Percentiles rank a stretch among this genome's conserved stretches.
These are phyloP conservation scores for Pardalotus punctatus DNA, from an alignment of 2,113 vertebrate genomes.

Conservation along the genomic window DNA sequence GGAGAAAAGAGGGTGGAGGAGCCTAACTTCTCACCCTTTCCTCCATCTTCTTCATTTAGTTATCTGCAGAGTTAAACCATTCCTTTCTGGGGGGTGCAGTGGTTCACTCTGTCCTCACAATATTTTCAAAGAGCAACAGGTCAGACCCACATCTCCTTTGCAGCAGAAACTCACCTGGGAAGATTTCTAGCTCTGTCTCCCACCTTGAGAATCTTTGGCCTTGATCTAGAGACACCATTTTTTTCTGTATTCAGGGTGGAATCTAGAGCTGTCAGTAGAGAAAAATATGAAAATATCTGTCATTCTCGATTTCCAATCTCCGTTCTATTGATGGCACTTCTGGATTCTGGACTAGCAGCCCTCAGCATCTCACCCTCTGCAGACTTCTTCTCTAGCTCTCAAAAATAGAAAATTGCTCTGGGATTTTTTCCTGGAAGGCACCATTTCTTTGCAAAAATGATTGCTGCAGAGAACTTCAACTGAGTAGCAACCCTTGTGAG, in stretches of 20 bases:
- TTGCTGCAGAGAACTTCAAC: not conserved
- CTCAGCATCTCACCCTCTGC: not conserved
- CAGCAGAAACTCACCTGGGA: not conserved
- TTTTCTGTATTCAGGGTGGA: not conserved
- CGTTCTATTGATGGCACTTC: not conserved
- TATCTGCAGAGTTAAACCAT: not conserved
- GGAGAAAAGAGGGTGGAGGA: not conserved
- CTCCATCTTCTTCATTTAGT: not conserved
- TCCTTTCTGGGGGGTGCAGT: not conserved
- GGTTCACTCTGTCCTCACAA: not conserved
- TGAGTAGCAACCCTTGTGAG: not conserved
- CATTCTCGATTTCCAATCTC: not conserved
- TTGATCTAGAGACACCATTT: not conserved
- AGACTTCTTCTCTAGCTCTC: not conserved
- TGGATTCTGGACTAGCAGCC: not conserved
- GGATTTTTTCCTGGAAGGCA: slow-evolving; percentile 37
- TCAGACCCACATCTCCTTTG: not conserved
- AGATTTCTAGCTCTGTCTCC: not conserved
- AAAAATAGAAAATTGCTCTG: slow-evolving; percentile 8
- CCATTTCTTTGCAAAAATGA: not conserved
- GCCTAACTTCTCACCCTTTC: not conserved
- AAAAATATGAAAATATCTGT: not conserved
- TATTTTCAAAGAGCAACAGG: not conserved
- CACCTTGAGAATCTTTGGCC: not conserved
- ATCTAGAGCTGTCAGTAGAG: not conserved